Evolutionary conservation across 2,113 vertebrate species (phyloP).

Genomic region (Danionella cerebrum): DNA sequence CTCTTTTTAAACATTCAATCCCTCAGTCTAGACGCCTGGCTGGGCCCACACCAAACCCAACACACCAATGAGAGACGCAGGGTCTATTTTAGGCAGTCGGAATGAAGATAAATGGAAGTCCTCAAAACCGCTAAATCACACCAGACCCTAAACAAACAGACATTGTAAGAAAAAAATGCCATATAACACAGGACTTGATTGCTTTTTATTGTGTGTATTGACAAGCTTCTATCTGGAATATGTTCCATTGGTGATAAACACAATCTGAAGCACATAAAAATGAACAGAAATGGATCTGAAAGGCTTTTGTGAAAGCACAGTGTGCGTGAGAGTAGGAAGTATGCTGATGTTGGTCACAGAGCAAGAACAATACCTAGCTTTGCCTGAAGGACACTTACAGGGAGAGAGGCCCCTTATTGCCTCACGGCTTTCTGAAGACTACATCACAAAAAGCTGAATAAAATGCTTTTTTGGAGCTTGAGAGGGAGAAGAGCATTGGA

Average conservation of each 20-base stretch:
- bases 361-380: constrained; percentile 8
- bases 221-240: neutral
- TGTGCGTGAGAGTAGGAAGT: neutral
- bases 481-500: constrained; percentile 6
- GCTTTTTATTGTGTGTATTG: neutral
- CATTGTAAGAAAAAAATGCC: neutral
- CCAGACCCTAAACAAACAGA: neutral
- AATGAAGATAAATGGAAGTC: constrained; percentile 25
- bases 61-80: constrained; percentile 6
- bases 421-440: neutral
- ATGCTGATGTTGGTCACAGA: constrained; percentile 18
- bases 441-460: constrained; percentile 18
- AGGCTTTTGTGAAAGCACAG: neutral
- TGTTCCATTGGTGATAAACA: neutral
- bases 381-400: constrained; percentile 16
- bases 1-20: constrained; percentile 23
- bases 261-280: neutral
- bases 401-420: neutral
- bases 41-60: constrained; percentile 21
- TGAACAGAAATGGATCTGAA: neutral
- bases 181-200: neutral
- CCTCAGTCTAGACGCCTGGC: constrained; percentile 30
- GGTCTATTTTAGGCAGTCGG: neutral
- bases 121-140: constrained; percentile 7
- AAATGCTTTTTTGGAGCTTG: neutral